Conservation (phyloP, 2,888 invertebrate genomes). For the Lycia hirtaria region DNA sequence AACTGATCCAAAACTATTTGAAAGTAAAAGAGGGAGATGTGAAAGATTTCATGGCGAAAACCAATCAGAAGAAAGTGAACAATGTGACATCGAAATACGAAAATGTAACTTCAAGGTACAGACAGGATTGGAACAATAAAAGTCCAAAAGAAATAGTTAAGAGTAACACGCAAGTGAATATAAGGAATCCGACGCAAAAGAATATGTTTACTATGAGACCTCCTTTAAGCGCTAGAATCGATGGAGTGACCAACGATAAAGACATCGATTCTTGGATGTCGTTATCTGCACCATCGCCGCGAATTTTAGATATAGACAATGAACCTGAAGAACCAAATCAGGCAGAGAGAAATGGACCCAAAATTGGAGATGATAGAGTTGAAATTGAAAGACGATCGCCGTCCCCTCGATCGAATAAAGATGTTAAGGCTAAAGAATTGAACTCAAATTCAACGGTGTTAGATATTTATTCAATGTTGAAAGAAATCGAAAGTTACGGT, state of each 20-base stretch:
- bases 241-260: conserved; percentile 74
- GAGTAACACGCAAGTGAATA: conserved; percentile 46
- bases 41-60: conserved; percentile 54
- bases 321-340: conserved; percentile 25
- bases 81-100: conserved; percentile 54
- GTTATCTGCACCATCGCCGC: conserved; percentile 70
- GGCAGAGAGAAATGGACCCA: conserved; percentile 35
- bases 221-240: conserved; percentile 74
- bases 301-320: conserved; percentile 56
- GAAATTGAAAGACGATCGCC: conserved; percentile 32
- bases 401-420: conserved; percentile 43
- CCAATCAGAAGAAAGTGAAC: conserved; percentile 58
- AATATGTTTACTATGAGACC: conserved; percentile 58
- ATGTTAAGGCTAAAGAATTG: conserved; percentile 58
- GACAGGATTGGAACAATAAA: conserved; percentile 72
- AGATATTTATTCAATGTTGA: conserved; percentile 82
- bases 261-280: conserved; percentile 84
- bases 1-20: conserved; percentile 77
- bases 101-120: conserved; percentile 50
- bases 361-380: conserved; percentile 35
- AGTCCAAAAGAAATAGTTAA: conserved; percentile 51
- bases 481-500: conserved; percentile 79
- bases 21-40: conserved; percentile 78
- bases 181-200: conserved; percentile 65
- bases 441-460: conserved; percentile 72